Evolutionary conservation across 1,140 invertebrate genomes (phyloP).

Genomic region (Anoplolepis gracilipes): DNA sequence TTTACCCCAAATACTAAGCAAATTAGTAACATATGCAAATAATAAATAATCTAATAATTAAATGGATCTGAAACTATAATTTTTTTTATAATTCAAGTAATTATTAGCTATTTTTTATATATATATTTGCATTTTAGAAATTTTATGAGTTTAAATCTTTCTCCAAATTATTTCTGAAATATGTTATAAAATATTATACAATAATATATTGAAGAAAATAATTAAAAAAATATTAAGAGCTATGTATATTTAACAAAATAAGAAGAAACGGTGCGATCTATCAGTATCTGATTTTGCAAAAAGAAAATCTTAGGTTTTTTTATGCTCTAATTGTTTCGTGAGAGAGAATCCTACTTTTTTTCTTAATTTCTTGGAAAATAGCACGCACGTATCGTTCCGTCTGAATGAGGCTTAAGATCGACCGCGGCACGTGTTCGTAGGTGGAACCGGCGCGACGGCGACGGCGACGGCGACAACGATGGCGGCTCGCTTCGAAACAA

Average conservation of each 20-base stretch:
- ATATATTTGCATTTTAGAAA: no score
- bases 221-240: no score
- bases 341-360: neutral
- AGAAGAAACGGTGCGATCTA: neutral
- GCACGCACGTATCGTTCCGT: neutral
- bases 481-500: slow-evolving; percentile 57
- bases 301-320: neutral
- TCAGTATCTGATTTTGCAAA: neutral
- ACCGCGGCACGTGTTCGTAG: slow-evolving; percentile 48
- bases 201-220: no score
- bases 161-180: no score
- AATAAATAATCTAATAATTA: no score
- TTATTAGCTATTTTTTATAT: neutral
- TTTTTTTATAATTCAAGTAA: neutral
- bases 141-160: no score
- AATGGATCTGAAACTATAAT: no score
- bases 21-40: no score
- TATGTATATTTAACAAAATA: no score
- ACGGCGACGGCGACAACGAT: no score
- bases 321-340: neutral
- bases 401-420: slow-evolving; percentile 24
- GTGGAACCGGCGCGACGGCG: slow-evolving; percentile 51
- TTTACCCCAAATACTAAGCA: no score
- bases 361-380: neutral
- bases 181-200: no score